Base-by-base conservation (phyloP, 2,113 vertebrate genomes). In the Camarhynchus parvulus region DNA sequence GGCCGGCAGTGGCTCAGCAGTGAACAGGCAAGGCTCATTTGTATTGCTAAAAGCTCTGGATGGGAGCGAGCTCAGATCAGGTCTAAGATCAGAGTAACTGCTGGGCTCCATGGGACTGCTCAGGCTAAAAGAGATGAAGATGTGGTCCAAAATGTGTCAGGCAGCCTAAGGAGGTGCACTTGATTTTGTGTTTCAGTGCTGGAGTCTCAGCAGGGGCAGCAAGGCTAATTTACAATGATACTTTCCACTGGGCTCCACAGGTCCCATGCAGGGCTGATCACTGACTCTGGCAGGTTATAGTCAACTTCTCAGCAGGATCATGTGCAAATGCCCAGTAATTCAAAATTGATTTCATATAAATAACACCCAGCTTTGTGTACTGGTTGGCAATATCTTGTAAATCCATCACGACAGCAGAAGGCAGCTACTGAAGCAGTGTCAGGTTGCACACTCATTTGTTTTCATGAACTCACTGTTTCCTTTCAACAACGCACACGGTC, bases 391-490 rank as follows among this genome's bases (percentile, higher is more conserved):
- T 41, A 31, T 72, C 79, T 91, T 94, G 58, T 78, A 76, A 93
- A 85, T 89, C 77, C 39, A 1, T 74, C 88, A 63, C 5, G 17
- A 67, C 63, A 89, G 83, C 78, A 95, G 83, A 90, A 93, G n/a
- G 70, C 90, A 83, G 82, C 92, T 92, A 92, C 79, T 62, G 86
- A 79, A 83, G 52, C 64, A 63, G 90, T 93, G 82, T 96, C 93
- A 52, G 58, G 78, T 79, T 96, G 94, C 73, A 76, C 42, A 67
- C 74, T 83, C 61, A 44, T 95, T 92, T 92, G 79, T 95, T 89
- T 95, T 96, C 49, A n/a, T 73, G 68, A 72, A 86, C 69, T 91
- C 79, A 59, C 46, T 74, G 10, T 93, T 92, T 85, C 59, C 70
- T 87, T 96, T 89, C 79, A 74, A 77, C 31, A 66, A 20, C 1